These are phyloP conservation scores for Laterallus jamaicensis DNA, from an alignment of 2,113 vertebrate genomes.

Conservation along the genomic window DNA sequence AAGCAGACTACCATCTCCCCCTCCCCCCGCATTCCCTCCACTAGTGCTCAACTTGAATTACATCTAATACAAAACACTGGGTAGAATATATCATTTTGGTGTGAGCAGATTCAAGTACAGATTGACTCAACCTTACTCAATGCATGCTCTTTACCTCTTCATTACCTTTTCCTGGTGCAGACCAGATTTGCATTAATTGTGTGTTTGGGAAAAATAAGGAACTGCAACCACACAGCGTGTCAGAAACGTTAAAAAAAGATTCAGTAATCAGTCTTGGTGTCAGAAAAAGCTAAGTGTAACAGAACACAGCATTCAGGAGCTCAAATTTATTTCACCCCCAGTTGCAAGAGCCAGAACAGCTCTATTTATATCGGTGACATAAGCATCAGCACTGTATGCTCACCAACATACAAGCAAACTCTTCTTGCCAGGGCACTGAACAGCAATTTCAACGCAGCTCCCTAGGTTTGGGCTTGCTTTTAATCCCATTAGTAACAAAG, in stretches of 20 bases:
- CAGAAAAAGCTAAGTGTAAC: neutral
- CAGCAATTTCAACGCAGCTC: neutral
- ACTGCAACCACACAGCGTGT: neutral
- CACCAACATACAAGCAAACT: neutral
- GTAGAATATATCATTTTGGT: neutral
- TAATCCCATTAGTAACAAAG: conserved; percentile 18
- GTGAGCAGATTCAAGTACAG: neutral
- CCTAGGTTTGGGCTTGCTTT: neutral
- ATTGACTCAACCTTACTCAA: neutral
- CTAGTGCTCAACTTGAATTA: neutral
- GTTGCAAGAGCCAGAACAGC: conserved; percentile 5
- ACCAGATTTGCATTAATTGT: neutral
- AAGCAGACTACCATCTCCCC: conserved; percentile 15
- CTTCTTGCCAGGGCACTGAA: neutral
- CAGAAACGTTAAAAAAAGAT: neutral
- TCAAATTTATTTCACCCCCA: conserved; percentile 11
- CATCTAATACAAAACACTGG: neutral
- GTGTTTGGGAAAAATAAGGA: neutral
- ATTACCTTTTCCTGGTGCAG: neutral
- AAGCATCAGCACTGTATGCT: neutral
- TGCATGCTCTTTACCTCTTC: neutral
- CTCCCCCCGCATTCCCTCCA: neutral
- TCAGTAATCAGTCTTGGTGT: neutral
- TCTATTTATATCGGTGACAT: conserved; percentile 32
- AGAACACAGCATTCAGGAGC: conserved; percentile 17